These are phyloP conservation scores for Pocillopora damicornis DNA, from an alignment of 64 coral and sea anemone species.

Conservation along the genomic window DNA sequence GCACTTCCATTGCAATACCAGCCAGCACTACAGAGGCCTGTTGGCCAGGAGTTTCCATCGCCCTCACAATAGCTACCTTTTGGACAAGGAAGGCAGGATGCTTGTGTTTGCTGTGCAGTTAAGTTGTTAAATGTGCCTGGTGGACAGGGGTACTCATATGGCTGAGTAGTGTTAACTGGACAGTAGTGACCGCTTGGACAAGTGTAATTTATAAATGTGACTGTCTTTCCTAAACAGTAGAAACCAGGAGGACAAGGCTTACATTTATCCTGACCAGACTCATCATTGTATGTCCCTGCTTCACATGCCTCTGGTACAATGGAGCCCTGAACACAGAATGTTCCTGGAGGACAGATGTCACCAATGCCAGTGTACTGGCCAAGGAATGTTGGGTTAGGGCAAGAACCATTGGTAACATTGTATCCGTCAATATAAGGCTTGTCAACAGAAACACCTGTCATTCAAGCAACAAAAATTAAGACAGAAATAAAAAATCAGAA, in stretches of 20 bases:
- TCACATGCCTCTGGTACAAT: conserved; percentile 53
- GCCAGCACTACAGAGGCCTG: conserved; percentile 81
- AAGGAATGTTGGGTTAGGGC: conserved; percentile 72
- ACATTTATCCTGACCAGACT: conserved; percentile 67
- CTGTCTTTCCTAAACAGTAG: conserved; percentile 63
- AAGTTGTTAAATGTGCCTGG: conserved; percentile 83
- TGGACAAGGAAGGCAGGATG: conserved; percentile 78
- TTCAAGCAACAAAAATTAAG: not conserved
- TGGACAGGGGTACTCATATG: conserved; percentile 64
- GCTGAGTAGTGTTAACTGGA: conserved; percentile 62
- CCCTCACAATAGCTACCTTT: conserved; percentile 89
- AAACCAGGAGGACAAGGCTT: conserved; percentile 83
- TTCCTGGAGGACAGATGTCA: conserved; percentile 90
- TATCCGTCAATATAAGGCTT: conserved; percentile 86
- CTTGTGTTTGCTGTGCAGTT: conserved; percentile 51
- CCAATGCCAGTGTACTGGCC: conserved; percentile 97
- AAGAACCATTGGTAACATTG: conserved; percentile 85
- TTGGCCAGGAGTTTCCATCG: conserved; percentile 72
- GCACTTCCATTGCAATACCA: conserved; percentile 97
- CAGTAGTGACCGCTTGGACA: conserved; percentile 96
- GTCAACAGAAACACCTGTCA: conserved; percentile 67
- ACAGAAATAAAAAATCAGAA: not conserved
- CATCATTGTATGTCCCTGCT: conserved; percentile 92
- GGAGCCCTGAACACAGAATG: conserved; percentile 63
- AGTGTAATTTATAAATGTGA: conserved; percentile 47